Conservation (phyloP, 2,113 vertebrate species). For the Pangasianodon hypophthalmus region DNA sequence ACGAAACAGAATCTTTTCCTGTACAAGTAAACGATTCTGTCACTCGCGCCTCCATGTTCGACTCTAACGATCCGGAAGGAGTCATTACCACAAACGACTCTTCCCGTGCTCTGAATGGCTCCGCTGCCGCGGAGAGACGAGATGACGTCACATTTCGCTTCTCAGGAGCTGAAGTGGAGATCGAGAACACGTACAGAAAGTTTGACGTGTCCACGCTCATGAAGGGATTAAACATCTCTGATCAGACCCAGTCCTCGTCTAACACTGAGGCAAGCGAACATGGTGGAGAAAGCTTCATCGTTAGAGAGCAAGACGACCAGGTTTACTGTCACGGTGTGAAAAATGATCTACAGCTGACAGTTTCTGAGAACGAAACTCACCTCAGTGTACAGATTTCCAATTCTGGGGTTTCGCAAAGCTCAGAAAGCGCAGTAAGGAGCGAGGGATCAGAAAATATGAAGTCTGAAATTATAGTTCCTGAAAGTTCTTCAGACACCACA, state of each 20-base stretch:
- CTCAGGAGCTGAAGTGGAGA: slow-evolving; percentile 44
- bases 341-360: not conserved
- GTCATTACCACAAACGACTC: not conserved
- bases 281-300: not conserved
- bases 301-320: slow-evolving; percentile 16
- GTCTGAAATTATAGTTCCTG: not conserved
- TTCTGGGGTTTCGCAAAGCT: not conserved
- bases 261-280: not conserved
- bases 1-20: not conserved
- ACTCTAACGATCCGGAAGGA: not conserved
- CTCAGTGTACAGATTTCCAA: not conserved
- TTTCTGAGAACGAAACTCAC: not conserved
- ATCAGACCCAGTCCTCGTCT: not conserved
- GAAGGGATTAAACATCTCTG: not conserved
- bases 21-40: not conserved
- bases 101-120: not conserved
- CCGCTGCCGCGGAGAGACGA: not conserved
- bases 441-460: not conserved
- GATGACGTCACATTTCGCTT: not conserved
- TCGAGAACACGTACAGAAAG: not conserved
- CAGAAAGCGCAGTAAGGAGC: not conserved
- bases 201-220: slow-evolving; percentile 25
- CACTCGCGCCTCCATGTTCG: not conserved
- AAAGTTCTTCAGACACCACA: slow-evolving; percentile 8
- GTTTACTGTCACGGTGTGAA: slow-evolving; percentile 17